phyloP scores from a whole-genome alignment of 2,797 vertebrate species.

The Corythornis leucogaster region DNA sequence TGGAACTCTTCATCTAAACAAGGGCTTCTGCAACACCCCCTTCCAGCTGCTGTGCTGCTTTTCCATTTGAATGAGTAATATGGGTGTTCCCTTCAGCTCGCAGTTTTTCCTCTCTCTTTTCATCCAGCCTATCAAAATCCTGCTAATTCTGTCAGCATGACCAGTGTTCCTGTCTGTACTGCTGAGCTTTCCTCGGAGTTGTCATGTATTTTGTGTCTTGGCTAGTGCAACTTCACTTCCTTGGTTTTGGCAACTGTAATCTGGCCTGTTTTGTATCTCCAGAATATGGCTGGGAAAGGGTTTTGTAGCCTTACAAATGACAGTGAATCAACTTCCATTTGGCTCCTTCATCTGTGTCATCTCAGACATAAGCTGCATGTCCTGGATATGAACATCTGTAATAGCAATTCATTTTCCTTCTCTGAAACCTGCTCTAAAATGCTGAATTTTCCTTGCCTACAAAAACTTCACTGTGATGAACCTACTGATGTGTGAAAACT shows the following conservation, averaged over 20 bases:
- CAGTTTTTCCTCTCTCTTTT: background rate
- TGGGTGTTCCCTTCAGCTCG: background rate
- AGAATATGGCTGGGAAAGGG: background rate
- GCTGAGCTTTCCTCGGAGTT: slow-evolving; percentile 16
- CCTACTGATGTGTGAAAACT: background rate
- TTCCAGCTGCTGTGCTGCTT: slow-evolving; percentile 16
- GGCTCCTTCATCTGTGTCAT: background rate
- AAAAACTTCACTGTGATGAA: background rate
- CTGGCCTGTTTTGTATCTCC: background rate
- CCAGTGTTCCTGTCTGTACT: background rate
- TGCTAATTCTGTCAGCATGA: slow-evolving; percentile 3
- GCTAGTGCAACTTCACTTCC: slow-evolving; percentile 1
- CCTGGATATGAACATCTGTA: background rate
- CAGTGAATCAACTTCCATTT: background rate
- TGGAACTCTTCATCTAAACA: background rate
- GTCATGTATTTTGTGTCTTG: background rate
- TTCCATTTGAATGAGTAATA: background rate
- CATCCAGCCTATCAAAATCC: background rate
- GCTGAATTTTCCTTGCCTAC: background rate
- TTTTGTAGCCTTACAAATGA: background rate
- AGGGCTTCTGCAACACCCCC: background rate
- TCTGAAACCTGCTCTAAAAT: background rate
- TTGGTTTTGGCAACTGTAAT: background rate
- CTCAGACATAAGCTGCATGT: background rate
- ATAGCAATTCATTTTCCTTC: background rate